phyloP scores from a whole-genome alignment of 1,140 invertebrate genomes.

The Nasonia vitripennis region DNA sequence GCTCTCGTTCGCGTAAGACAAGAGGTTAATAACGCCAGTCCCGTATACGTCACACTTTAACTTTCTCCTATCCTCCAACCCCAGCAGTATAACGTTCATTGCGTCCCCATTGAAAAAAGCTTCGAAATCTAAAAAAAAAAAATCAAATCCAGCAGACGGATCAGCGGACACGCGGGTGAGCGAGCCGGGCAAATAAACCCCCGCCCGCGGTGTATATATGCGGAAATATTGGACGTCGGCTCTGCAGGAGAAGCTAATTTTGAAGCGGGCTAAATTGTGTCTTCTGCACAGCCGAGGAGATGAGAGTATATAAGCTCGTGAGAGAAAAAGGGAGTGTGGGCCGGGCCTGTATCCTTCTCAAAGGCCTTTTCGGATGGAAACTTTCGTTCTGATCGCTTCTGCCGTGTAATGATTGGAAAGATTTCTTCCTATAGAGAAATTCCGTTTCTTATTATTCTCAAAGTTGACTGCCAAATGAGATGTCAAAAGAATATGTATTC shows the following conservation, averaged over 20 bases:
- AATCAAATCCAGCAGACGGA: background rate
- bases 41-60: background rate
- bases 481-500: too few relatives aligned
- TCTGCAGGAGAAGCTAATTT: background rate
- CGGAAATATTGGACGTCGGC: constrained; percentile 9
- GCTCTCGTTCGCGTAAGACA: background rate
- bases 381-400: too few relatives aligned
- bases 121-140: background rate
- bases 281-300: background rate
- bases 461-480: too few relatives aligned
- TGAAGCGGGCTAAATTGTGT: background rate
- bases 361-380: background rate
- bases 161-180: background rate
- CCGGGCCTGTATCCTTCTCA: background rate
- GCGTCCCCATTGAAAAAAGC: too few relatives aligned
- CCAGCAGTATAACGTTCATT: too few relatives aligned
- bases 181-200: background rate
- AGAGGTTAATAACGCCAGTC: background rate
- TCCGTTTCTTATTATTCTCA: too few relatives aligned
- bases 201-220: background rate
- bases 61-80: too few relatives aligned
- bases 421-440: too few relatives aligned
- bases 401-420: too few relatives aligned
- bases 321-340: background rate
- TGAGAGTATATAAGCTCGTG: background rate